Conservation (phyloP, 2,888 invertebrate species). For the Drosophila recens region DNA sequence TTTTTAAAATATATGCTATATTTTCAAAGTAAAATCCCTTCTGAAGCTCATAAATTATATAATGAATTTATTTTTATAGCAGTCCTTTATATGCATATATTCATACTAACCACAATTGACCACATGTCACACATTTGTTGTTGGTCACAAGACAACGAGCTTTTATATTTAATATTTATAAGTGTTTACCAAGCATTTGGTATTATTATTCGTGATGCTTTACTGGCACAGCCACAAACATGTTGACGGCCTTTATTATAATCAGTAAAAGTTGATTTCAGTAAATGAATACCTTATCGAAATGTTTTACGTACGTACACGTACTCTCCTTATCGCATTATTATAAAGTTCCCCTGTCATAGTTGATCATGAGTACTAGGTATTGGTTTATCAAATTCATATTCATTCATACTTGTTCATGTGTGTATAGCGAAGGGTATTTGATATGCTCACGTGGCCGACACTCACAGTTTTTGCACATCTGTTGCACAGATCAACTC, state of each 20-base stretch:
- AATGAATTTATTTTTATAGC: background rate
- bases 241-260: conserved; percentile 32
- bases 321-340: conserved; percentile 38
- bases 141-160: background rate
- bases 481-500: conserved; percentile 38
- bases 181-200: conserved; percentile 23
- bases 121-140: background rate
- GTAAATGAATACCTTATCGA: conserved; percentile 41
- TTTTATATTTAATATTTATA: conserved; percentile 18
- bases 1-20: too few species aligned
- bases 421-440: conserved; percentile 30
- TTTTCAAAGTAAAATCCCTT: background rate
- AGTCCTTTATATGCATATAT: background rate
- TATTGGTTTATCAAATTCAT: conserved; percentile 40
- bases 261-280: conserved; percentile 40
- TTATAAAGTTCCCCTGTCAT: conserved; percentile 21
- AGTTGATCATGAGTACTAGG: conserved; percentile 15
- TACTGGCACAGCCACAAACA: conserved; percentile 20
- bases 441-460: conserved; percentile 8
- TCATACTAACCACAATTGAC: background rate
- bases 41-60: background rate
- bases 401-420: conserved; percentile 44
- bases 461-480: conserved; percentile 43
- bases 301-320: conserved; percentile 16
- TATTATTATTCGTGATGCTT: conserved; percentile 33